Evolutionary conservation across 1,140 invertebrate genomes (phyloP).

Genomic region (Frieseomelitta varia): DNA sequence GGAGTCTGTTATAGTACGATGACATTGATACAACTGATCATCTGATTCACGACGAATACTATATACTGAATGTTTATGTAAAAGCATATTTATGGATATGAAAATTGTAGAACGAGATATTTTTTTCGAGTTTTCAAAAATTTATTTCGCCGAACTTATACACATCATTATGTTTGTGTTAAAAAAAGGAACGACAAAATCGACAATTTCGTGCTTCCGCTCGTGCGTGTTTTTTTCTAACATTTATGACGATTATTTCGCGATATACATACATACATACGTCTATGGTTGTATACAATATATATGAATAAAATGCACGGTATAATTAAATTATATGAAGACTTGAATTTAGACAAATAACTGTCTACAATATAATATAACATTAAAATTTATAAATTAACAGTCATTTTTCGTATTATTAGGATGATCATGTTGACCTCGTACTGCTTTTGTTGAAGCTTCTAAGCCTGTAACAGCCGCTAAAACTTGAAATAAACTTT

Average conservation of each 20-base stretch:
- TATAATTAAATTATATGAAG: conserved; percentile 57
- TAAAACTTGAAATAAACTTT: conserved; percentile 86
- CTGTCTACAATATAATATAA: conserved; percentile 35
- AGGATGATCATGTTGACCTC: conserved; percentile 72
- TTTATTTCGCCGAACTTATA: conserved; percentile 54
- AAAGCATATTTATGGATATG: conserved; percentile 9
- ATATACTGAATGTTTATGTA: background rate
- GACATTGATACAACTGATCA: background rate
- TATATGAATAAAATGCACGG: conserved; percentile 40
- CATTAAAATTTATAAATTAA: conserved; percentile 67
- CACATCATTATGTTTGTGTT: conserved; percentile 39
- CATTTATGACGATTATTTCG: conserved; percentile 21
- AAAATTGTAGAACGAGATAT: background rate
- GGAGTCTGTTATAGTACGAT: conserved; percentile 8
- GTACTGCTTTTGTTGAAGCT: conserved; percentile 74
- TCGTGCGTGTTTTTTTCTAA: conserved; percentile 23
- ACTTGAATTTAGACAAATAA: conserved; percentile 47
- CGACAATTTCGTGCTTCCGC: conserved; percentile 18
- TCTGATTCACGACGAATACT: background rate
- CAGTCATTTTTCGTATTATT: conserved; percentile 78
- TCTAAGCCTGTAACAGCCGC: conserved; percentile 83
- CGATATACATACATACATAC: conserved; percentile 44
- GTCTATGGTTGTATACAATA: conserved; percentile 52
- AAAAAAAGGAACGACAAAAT: conserved; percentile 54
- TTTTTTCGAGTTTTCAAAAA: conserved; percentile 25